These are phyloP conservation scores for Oceanodroma leucorhoa DNA, from an alignment of 2,797 vertebrate genomes.

Conservation along the genomic window DNA sequence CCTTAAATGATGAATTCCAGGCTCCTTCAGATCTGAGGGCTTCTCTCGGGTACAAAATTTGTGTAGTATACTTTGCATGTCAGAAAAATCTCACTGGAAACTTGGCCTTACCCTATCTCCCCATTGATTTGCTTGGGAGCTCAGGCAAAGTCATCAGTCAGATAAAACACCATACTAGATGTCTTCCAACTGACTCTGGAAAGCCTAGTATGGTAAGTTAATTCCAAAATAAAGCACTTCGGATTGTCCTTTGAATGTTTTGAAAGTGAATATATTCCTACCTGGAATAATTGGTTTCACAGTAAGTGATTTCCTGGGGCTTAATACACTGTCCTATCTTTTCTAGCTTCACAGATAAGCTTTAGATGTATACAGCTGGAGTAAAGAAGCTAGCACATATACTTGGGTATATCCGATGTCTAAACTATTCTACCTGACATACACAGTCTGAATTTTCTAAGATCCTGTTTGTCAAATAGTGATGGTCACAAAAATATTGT, in stretches of 20 bases:
- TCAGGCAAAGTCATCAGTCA: not conserved
- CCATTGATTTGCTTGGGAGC: not conserved
- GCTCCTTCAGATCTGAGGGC: not conserved
- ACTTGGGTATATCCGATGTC: not conserved
- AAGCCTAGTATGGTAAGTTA: not conserved
- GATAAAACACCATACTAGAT: not conserved
- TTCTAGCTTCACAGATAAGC: not conserved
- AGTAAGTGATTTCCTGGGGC: not conserved
- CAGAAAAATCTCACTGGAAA: not conserved
- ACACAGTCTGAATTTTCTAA: not conserved
- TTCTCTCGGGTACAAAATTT: not conserved
- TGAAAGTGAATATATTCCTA: not conserved
- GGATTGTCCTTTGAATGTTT: not conserved
- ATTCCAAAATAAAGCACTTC: not conserved
- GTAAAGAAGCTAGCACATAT: not conserved
- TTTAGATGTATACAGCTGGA: not conserved
- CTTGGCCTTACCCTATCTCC: not conserved
- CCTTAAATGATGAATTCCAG: not conserved
- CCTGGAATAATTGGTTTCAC: not conserved
- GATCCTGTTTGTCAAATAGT: not conserved
- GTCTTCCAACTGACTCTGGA: not conserved
- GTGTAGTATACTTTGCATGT: not conserved
- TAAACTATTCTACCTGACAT: not conserved
- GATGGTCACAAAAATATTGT: not conserved
- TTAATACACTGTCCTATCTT: not conserved